A percentile compares a stretch with the other conserved stretches of the same genome.
These are phyloP conservation scores for Lasaia peninsularis DNA, from an alignment of 1,140 invertebrate species.

Conservation along the genomic window DNA sequence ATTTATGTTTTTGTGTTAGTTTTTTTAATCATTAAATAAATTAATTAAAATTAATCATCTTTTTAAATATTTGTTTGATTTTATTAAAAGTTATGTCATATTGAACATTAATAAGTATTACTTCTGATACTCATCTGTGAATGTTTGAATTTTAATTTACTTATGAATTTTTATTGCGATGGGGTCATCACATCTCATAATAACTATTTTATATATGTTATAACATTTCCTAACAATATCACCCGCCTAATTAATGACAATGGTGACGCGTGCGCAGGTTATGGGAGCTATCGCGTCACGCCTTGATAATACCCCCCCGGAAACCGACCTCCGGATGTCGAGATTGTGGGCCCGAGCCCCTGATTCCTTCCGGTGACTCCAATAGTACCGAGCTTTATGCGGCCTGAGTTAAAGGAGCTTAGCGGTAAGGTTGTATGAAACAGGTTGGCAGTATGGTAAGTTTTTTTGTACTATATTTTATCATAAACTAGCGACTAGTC, in stretches of 20 bases:
- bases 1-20: no score
- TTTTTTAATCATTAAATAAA: no score
- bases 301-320: conserved; percentile 38
- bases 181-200: no score
- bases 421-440: conserved; percentile 24
- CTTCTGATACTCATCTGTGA: no score
- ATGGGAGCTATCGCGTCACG: conserved; percentile 46
- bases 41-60: no score
- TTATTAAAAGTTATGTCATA: no score
- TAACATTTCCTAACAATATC: conserved; percentile 20
- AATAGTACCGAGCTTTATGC: conserved; percentile 35
- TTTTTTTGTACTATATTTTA: neutral
- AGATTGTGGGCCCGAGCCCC: conserved; percentile 66
- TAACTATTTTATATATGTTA: neutral
- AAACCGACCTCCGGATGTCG: conserved; percentile 57
- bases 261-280: conserved; percentile 56
- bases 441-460: neutral
- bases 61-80: no score
- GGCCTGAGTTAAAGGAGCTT: conserved; percentile 24
- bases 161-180: no score
- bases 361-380: conserved; percentile 70
- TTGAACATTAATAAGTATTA: no score
- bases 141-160: no score
- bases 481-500: no score
- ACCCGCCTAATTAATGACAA: conserved; percentile 39